Conservation (phyloP, 2,888 invertebrate species). For the Yponomeuta plumbellus region DNA sequence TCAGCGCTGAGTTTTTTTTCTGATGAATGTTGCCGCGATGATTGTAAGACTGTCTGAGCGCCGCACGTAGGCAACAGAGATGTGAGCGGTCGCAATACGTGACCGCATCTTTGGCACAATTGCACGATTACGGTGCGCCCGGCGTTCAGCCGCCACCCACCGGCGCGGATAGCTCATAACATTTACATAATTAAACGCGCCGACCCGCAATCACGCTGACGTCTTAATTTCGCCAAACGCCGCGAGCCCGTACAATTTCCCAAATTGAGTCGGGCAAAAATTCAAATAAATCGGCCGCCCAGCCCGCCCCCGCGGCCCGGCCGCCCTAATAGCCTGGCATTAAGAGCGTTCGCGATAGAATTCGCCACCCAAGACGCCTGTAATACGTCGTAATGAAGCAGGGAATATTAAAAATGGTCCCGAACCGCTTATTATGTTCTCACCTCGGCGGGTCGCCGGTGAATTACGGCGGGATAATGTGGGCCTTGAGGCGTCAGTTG, state of each 20-base stretch:
- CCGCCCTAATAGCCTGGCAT: constrained; percentile 68
- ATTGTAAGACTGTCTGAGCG: constrained; percentile 8
- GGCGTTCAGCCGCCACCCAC: constrained; percentile 51
- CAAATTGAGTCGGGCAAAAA: constrained; percentile 75
- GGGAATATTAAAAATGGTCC: constrained; percentile 73
- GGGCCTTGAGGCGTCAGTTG: constrained; percentile 43
- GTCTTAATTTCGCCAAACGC: constrained; percentile 73
- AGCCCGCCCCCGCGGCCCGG: constrained; percentile 52
- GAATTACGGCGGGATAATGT: constrained; percentile 71
- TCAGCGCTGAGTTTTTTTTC: not conserved
- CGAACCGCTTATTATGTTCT: constrained; percentile 75
- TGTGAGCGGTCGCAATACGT: constrained; percentile 47
- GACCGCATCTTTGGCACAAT: constrained; percentile 58
- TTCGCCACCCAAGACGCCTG: constrained; percentile 76
- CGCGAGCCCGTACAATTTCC: constrained; percentile 71
- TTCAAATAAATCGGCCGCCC: constrained; percentile 72
- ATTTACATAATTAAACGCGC: constrained; percentile 75
- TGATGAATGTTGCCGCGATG: not conserved
- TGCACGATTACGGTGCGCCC: constrained; percentile 36
- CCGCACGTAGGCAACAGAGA: constrained; percentile 8
- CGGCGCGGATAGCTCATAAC: constrained; percentile 57
- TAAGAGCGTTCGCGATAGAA: constrained; percentile 74
- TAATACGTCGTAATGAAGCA: constrained; percentile 75
- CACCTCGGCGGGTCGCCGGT: constrained; percentile 69
- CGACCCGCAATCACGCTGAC: constrained; percentile 71